Evolutionary conservation across 2,113 vertebrate species (phyloP), one percentile per base, ranked within the genome.

Genomic region (Verasper variegatus): DNA sequence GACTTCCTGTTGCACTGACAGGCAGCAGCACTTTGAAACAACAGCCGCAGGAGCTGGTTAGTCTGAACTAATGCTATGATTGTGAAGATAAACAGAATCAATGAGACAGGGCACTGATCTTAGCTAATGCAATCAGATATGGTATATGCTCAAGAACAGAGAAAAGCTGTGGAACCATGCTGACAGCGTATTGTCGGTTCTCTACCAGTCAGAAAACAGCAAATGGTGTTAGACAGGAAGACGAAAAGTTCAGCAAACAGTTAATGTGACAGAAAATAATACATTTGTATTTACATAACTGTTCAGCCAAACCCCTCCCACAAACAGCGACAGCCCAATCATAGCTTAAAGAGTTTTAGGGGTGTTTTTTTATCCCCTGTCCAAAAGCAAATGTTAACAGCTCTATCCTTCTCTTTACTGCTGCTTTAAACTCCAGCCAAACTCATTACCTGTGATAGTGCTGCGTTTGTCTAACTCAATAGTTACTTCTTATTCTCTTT

Each of bases 1-100:
- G 58, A 76, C 81, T 91, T 90, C 80, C 90, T 88, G 83, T 90
- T 80, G 61, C 66, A 67, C 80, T 73, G 76, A 85, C 71, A 69
- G 61, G 67, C 82, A 68, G 69, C 75, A 74, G 35, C 81, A 80
- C 76, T 86, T 78, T 51, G 26, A 42, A 66, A 80, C 75, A 89
- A 66, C 80, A 84, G 70, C 71, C 61, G 45, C 68, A 83, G 65
- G 80, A 76, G 78, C 84, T 89, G 68, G 20, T 74, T 21, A n/a
- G 56, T 60, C 70, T 60, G 40, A 80, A 68, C 72, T 68, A 60
- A 81, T 82, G 76, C 68, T 59, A 37, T 65, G 72, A 62, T 86
- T 80, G 86, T 37, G 42, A 45, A 55, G 26, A 84, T 81, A 42
- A 78, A 72, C 60, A 60, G 66, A 84, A 78, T 66, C 64, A 74